Conservation (phyloP, 1,140 invertebrate genomes). For the Coenobita brevimanus region DNA sequence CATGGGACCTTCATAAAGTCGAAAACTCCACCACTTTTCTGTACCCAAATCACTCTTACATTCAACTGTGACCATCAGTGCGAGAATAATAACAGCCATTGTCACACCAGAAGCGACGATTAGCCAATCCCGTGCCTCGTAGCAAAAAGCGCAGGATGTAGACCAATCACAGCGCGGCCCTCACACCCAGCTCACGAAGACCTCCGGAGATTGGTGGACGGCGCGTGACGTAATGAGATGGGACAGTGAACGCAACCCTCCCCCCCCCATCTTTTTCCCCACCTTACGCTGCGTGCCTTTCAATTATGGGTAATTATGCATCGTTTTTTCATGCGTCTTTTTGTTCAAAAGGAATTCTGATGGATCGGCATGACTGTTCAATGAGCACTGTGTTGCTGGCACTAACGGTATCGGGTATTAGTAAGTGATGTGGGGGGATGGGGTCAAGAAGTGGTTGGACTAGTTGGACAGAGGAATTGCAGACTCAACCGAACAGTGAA, state of each 20-base stretch:
- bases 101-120: background rate
- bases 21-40: no score
- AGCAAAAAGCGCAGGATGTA: background rate
- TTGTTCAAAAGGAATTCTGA: background rate
- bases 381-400: no score
- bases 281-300: background rate
- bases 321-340: background rate
- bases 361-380: background rate
- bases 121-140: background rate
- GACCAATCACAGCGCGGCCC: background rate
- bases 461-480: no score
- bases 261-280: background rate
- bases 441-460: no score
- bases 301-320: background rate
- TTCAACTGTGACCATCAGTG: no score
- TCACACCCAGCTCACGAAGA: background rate
- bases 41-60: no score
- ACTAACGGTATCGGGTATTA: no score
- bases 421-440: no score
- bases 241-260: background rate
- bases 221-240: background rate
- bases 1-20: no score
- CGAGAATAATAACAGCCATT: background rate
- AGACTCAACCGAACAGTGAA: background rate
- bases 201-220: constrained; percentile 15